Base-by-base conservation (phyloP, 2,888 invertebrate species). In the Nemurella pictetii region DNA sequence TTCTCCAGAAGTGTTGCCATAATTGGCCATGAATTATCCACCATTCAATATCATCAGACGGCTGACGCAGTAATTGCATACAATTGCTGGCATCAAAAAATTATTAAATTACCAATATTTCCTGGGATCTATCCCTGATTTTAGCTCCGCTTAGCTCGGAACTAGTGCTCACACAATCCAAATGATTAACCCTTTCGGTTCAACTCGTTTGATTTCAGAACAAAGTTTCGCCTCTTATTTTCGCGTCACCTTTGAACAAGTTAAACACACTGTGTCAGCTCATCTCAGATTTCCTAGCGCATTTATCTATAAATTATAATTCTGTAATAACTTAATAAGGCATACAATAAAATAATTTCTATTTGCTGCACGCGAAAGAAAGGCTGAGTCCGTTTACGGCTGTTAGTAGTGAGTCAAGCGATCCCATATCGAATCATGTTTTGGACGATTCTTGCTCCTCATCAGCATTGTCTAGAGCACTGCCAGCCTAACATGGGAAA, bases 11-110 rank as follows among this genome's bases (percentile, higher is more conserved):
- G 28, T 29, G 78, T 30, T 29, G 20, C 55, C 28, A 78, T 78
- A 78, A 78, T 78, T 78, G 30, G 29, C 78, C 78, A 30, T 7
- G 26, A 12, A 78, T 78, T 78, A 28, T 20, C n/a, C n/a, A 78
- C n/a, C 30, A 12, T n/a, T 78, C 27, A 7, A 55, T 78, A 29
- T 27, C 9, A 27, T n/a, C 78, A 4, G 78, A 78, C 78, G 30
- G 30, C 28, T 78, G 78, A 78, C 78, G 78, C 9, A 9, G n/a
- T 78, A 78, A 78, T 78, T 78, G 28, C 75, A 9, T n/a, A 5
- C 78, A 78, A 78, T 29, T 78, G 78, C 30, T 78, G 30, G 30
- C 30, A 78, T 55, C 12, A 55, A 55, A 55, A 55, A 55, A 55
- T 55, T 55, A 55, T 55, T 55, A 55, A 55, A 55, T 55, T 55